Percentiles rank a stretch among this genome's conserved stretches.
These are phyloP conservation scores for Dipodomys stephensi DNA, from an alignment of 2,113 vertebrate genomes.

Conservation along the genomic window DNA sequence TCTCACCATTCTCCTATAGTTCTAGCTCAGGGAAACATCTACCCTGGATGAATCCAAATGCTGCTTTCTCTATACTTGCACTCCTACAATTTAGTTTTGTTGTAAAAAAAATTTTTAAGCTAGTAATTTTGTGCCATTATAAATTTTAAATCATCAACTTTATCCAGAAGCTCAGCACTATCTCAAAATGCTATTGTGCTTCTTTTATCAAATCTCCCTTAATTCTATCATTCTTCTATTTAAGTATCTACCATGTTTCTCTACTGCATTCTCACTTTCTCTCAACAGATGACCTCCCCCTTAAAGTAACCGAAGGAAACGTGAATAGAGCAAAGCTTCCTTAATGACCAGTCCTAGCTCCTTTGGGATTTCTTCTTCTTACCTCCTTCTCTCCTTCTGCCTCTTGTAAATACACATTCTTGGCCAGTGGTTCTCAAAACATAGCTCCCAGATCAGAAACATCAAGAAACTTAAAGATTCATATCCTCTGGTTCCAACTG, in stretches of 20 bases:
- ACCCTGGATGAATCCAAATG: not conserved
- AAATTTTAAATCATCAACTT: not conserved
- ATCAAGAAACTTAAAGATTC: not conserved
- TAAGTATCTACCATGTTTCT: not conserved
- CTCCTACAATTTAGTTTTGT: not conserved
- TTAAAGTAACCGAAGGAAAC: not conserved
- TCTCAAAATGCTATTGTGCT: not conserved
- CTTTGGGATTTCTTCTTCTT: not conserved
- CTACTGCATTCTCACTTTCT: not conserved
- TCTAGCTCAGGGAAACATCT: conserved; percentile 22
- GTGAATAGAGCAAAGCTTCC: not conserved
- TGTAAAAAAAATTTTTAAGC: not conserved
- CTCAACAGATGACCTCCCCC: not conserved
- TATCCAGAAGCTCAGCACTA: not conserved
- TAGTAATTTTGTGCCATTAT: not conserved
- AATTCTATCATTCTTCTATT: not conserved
- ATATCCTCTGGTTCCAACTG: not conserved
- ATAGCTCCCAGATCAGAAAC: not conserved
- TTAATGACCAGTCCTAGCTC: not conserved
- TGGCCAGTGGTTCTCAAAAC: not conserved
- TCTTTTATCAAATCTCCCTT: not conserved
- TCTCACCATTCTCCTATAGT: not conserved
- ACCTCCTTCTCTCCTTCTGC: too few species aligned
- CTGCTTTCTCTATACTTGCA: not conserved
- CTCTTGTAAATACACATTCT: not conserved